These are phyloP conservation scores for Erpobdella octoculata DNA, from an alignment of 2,888 invertebrate genomes.

Conservation along the genomic window DNA sequence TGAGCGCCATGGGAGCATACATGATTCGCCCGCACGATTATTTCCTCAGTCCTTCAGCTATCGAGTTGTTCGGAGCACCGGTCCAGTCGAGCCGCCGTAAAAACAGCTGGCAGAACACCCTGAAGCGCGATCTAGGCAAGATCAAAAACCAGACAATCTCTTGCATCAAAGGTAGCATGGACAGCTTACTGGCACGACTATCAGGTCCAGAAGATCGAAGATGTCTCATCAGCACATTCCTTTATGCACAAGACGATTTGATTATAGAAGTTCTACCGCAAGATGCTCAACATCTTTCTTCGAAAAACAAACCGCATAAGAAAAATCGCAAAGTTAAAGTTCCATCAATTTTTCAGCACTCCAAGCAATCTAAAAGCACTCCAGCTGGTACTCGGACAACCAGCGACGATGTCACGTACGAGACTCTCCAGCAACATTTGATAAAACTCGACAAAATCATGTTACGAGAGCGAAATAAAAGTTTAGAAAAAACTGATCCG, in stretches of 20 bases:
- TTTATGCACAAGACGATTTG: background rate
- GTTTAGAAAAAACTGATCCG: background rate
- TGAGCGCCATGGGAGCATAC: slow-evolving; percentile 24
- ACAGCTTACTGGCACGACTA: slow-evolving; percentile 16
- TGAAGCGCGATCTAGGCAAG: background rate
- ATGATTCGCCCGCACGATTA: slow-evolving; percentile 12
- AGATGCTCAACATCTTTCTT: background rate
- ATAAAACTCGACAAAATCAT: slow-evolving; percentile 7
- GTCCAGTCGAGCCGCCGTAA: background rate
- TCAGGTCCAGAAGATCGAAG: background rate
- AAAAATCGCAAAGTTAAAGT: background rate
- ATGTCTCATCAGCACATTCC: background rate
- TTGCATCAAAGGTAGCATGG: slow-evolving; percentile 24
- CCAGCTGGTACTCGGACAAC: background rate
- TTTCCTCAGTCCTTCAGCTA: background rate
- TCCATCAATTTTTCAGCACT: background rate
- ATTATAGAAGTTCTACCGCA: slow-evolving; percentile 12
- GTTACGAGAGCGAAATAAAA: background rate
- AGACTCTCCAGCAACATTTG: slow-evolving; percentile 14
- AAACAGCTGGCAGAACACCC: slow-evolving; percentile 11
- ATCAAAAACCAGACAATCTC: background rate
- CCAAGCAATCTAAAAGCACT: background rate
- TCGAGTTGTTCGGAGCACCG: background rate
- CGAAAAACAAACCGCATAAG: background rate
- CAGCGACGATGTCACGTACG: background rate